Evolutionary conservation across 2,888 invertebrate species (phyloP), one percentile per base, ranked within the genome.

Genomic region (Galerucella pusilla): DNA sequence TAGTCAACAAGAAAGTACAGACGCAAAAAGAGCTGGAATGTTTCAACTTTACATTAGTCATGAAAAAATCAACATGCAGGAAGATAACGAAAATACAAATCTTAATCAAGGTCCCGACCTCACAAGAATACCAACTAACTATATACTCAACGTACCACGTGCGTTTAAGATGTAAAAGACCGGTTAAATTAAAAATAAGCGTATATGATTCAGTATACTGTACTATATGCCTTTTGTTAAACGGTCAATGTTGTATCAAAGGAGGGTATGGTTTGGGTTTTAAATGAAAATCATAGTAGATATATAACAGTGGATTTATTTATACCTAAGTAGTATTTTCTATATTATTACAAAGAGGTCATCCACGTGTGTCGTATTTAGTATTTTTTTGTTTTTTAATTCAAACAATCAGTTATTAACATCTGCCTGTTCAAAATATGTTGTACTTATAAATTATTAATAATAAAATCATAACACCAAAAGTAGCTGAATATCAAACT

Each of bases 51-150:
- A 11, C 42, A 46, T 64, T 65, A 46, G 35, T 63, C 63, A n/a
- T 42, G 42, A n/a, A 60, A 20, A 65, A 65, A 65, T 65, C 64
- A 65, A 20, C 64, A 65, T 46, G 45, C 64, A 46, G 45, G 64
- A 63, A 45, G 64, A 65, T 46, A 65, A 42, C 45, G 20, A 16
- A 65, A 42, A 42, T n/a, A 65, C 45, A 46, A 65, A 45, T 46
- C 46, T 45, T 46, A 45, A 45, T 65, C 64, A 65, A 65, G 64
- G 64, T 65, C 20, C 20, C 46, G 46, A 65, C 64, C 20, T 65
- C 46, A 65, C 20, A 11, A 65, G 64, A 65, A 65, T 65, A 65
- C 16, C 16, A 65, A 65, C 46, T 46, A 20, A 20, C 20, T 20
- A 20, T 1, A 20, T 20, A 64, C 16, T 11, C 11, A 45, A 45